Base-by-base conservation (phyloP, 1,140 invertebrate species). In the Zaprionus nigranus region DNA sequence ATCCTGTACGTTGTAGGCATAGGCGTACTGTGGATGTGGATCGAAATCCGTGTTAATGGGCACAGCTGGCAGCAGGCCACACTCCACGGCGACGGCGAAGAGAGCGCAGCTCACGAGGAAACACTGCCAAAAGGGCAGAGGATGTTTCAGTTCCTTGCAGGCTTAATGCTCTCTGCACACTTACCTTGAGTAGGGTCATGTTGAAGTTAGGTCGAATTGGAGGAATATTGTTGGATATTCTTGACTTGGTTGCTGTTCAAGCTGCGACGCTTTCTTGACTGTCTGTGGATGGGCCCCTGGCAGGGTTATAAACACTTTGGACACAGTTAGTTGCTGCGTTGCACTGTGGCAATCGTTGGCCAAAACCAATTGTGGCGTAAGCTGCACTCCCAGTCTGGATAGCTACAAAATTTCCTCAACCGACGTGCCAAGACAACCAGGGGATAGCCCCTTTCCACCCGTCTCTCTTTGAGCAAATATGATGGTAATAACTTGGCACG, bases 1-100 rank as follows among this genome's bases (percentile, higher is more conserved):
- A 87, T 95, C 95, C 43, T 94, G 93, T 3, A 95, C 94, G 66
- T 94, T 94, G 74, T 95, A 95, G 59, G 94, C 93, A 58, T 94
- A 95, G 72, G 93, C 93, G 84, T 95, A 95, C 72, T 95, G 94
- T 1, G 94, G 94, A 81, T 94, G 84, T 4, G 94, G 93, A 81
- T 95, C 94, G 75, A 94, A 94, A 72, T 94, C 94, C 22, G 94
- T 94, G 71, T 92, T 91, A 2, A 92, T 34, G 3, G 82, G 86
- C 0, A 92, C 75, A 36, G 78, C 80, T 1, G 83, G 79, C 1
- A 87, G 43, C 59, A 90, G 80, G 3, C 75, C 91, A 28, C 91
- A 84, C 36, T 91, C 82, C 40, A 46, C 40, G 9, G 86, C 79
- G 36, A 68, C 68, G 17, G 82, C 76, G 5, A 90, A 49, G n/a